Evolutionary conservation across 2,113 vertebrate genomes (phyloP).

Genomic region (Trochalopteron elliotii): DNA sequence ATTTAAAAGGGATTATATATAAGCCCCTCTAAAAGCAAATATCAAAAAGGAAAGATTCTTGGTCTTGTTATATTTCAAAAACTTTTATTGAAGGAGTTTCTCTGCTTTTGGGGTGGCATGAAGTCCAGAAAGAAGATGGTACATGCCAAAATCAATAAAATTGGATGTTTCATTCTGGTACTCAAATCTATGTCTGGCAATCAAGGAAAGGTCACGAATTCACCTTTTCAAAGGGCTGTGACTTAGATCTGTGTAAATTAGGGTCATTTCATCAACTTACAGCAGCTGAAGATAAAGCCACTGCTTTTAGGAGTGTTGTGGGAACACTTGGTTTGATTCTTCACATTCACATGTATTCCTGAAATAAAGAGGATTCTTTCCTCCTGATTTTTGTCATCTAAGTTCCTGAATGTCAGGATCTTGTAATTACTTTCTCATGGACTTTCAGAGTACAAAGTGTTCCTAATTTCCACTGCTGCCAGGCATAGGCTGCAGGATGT

Average conservation of each 20-base stretch:
- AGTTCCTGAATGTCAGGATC: neutral
- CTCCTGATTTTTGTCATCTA: neutral
- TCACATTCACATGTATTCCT: neutral
- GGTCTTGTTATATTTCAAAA: neutral
- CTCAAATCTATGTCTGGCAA: neutral
- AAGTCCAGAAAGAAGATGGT: neutral
- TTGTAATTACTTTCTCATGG: neutral
- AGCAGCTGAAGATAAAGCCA: neutral
- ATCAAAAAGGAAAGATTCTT: slow-evolving; percentile 11
- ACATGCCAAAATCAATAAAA: neutral
- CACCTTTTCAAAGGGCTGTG: neutral
- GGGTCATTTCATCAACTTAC: neutral
- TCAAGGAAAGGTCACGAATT: neutral
- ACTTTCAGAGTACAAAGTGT: neutral
- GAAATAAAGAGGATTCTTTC: neutral
- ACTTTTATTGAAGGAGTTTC: neutral
- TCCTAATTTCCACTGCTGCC: neutral
- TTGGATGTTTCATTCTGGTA: neutral
- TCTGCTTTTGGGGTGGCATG: neutral
- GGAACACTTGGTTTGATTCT: neutral
- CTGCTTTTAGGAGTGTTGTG: neutral
- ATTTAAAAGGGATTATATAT: slow-evolving; percentile 64
- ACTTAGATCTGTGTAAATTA: neutral
- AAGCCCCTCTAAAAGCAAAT: slow-evolving; percentile 47
- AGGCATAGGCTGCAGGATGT: accelerated